A percentile compares a stretch with the other conserved stretches of the same genome.
These are phyloP conservation scores for Callyntrura guangdongensis DNA, from an alignment of 2,888 invertebrate species.

Conservation along the genomic window DNA sequence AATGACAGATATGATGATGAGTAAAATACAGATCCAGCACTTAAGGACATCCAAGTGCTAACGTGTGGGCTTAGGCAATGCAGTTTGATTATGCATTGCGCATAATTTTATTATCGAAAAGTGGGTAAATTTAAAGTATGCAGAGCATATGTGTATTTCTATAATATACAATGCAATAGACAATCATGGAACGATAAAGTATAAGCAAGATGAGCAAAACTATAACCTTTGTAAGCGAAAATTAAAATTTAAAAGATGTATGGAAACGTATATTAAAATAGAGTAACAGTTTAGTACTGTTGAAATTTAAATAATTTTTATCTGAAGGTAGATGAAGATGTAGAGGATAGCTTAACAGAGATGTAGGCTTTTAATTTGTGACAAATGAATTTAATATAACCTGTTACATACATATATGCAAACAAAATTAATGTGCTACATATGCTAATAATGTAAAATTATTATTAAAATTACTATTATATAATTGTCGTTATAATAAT, in stretches of 20 bases:
- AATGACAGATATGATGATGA: background rate
- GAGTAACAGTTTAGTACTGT: background rate
- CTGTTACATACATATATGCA: too few species aligned
- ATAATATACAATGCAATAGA: slow-evolving; percentile 58
- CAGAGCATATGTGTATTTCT: background rate
- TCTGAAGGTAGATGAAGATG: background rate
- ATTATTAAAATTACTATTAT: slow-evolving; percentile 3
- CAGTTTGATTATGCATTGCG: background rate
- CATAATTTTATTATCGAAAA: background rate
- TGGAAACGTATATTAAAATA: slow-evolving; percentile 26
- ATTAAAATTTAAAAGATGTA: slow-evolving; percentile 30
- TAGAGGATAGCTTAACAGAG: background rate
- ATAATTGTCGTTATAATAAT: too few species aligned
- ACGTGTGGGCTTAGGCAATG: background rate
- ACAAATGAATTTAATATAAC: too few species aligned
- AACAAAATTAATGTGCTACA: background rate
- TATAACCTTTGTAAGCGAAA: slow-evolving; percentile 64
- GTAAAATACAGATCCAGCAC: too few species aligned
- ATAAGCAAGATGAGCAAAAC: slow-evolving; percentile 22
- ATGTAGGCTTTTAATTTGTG: slow-evolving; percentile 8
- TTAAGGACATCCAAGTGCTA: background rate
- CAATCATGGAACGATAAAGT: slow-evolving; percentile 57
- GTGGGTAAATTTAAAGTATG: background rate
- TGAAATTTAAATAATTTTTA: background rate
- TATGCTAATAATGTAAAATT: background rate